Percentiles rank a stretch among this genome's conserved stretches.
phyloP scores from a whole-genome alignment of 1,140 invertebrate species.

The Vollenhovia emeryi region DNA sequence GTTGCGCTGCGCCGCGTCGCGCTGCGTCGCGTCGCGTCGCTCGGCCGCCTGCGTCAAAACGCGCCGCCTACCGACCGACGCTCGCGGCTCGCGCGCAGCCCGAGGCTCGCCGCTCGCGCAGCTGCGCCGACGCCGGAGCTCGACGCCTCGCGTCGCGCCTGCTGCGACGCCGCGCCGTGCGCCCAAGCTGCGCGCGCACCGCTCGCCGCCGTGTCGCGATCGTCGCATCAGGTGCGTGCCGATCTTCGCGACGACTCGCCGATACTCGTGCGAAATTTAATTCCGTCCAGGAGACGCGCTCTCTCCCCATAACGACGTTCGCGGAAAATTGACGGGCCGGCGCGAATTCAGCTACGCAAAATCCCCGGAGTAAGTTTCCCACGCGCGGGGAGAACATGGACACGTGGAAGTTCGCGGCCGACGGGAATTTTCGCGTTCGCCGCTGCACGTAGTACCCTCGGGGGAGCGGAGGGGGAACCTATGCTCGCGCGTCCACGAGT shows the following conservation, averaged over 20 bases:
- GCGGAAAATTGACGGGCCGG: no score
- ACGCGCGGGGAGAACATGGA: no score
- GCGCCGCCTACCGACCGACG: conserved; percentile 2
- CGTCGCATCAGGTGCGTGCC: background rate
- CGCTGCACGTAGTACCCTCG: no score
- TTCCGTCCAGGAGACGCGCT: background rate
- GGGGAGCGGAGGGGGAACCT: no score
- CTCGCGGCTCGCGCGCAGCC: background rate
- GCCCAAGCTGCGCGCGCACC: background rate
- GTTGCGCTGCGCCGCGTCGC: background rate
- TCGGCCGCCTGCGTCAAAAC: background rate
- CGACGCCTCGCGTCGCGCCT: conserved; percentile 43
- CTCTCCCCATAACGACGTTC: background rate
- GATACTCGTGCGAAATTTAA: background rate
- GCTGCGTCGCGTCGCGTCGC: background rate
- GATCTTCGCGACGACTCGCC: background rate
- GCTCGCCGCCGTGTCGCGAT: no score
- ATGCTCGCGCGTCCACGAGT: no score
- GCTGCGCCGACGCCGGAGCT: no score
- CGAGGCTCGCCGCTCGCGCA: background rate
- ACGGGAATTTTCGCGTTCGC: background rate
- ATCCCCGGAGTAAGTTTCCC: no score
- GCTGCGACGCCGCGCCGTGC: conserved; percentile 20
- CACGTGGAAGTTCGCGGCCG: background rate
- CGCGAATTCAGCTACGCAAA: background rate